A percentile compares a stretch with the other conserved stretches of the same genome.
Conservation (phyloP, 2,888 invertebrate genomes). For the Drosophila emarginata region DNA sequence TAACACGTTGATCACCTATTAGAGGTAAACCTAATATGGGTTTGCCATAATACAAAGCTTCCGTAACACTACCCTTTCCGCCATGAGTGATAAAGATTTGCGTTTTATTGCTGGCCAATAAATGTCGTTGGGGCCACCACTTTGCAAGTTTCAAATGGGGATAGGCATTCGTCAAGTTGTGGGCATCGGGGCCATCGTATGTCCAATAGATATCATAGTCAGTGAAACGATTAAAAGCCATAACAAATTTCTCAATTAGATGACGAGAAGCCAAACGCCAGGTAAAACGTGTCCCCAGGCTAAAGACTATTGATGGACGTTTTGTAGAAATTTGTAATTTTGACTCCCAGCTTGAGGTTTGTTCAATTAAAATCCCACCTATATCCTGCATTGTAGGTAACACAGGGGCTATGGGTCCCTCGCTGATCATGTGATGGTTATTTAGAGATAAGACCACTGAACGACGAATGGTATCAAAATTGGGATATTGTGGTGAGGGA, state of each 20-base stretch:
- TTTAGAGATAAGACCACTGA: slow-evolving; percentile 71
- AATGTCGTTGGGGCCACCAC: slow-evolving; percentile 86
- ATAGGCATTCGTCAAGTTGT: slow-evolving; percentile 15
- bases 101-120: slow-evolving; percentile 88
- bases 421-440: slow-evolving; percentile 76
- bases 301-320: slow-evolving; percentile 55
- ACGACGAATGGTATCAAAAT: slow-evolving; percentile 57
- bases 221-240: slow-evolving; percentile 41
- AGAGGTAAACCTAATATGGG: slow-evolving; percentile 90
- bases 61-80: slow-evolving; percentile 89
- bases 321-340: slow-evolving; percentile 29
- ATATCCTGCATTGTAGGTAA: slow-evolving; percentile 76
- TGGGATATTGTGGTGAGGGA: slow-evolving; percentile 61
- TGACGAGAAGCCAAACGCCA: slow-evolving; percentile 43
- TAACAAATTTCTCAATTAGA: slow-evolving; percentile 35
- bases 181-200: slow-evolving; percentile 55
- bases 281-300: slow-evolving; percentile 65
- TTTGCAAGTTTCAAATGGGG: slow-evolving; percentile 79
- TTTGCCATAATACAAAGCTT: slow-evolving; percentile 90
- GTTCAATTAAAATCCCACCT: slow-evolving; percentile 76
- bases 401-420: slow-evolving; percentile 73
- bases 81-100: slow-evolving; percentile 81
- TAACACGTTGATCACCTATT: slow-evolving; percentile 90
- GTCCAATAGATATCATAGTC: slow-evolving; percentile 67
- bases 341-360: slow-evolving; percentile 30